Conservation (phyloP, 1,140 invertebrate genomes). For the Mylabris phalerata region DNA sequence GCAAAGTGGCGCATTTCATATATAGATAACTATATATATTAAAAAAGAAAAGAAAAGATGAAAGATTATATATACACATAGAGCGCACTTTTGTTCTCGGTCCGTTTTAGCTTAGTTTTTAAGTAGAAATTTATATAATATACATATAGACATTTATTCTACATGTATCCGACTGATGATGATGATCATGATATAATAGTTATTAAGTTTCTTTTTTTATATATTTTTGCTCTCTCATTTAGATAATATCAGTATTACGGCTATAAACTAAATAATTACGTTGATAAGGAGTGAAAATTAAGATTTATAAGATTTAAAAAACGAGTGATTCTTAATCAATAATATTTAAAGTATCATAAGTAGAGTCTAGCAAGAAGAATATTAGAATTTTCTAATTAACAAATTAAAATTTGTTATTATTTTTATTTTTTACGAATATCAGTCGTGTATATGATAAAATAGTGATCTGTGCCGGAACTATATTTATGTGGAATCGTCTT, state of each 20-base stretch:
- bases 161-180: conserved; percentile 33
- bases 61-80: conserved; percentile 1
- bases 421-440: conserved; percentile 7
- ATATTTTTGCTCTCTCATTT: no score
- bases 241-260: no score
- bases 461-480: conserved; percentile 31
- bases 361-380: no score
- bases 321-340: no score
- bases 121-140: conserved; percentile 28
- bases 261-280: no score
- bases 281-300: no score
- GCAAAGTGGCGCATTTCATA: conserved; percentile 20
- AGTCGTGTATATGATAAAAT: conserved; percentile 28
- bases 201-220: no score
- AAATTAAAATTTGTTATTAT: background rate
- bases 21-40: conserved; percentile 8
- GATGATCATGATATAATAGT: no score
- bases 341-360: no score
- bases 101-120: conserved; percentile 35
- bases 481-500: conserved; percentile 34
- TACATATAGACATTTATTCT: conserved; percentile 26
- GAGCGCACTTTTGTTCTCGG: conserved; percentile 31
- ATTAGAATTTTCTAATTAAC: background rate
- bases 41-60: no score
- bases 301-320: no score